Evolutionary conservation across 2,797 vertebrate species (phyloP), one percentile per base, ranked within the genome.

Genomic region (Podarcis siculus): DNA sequence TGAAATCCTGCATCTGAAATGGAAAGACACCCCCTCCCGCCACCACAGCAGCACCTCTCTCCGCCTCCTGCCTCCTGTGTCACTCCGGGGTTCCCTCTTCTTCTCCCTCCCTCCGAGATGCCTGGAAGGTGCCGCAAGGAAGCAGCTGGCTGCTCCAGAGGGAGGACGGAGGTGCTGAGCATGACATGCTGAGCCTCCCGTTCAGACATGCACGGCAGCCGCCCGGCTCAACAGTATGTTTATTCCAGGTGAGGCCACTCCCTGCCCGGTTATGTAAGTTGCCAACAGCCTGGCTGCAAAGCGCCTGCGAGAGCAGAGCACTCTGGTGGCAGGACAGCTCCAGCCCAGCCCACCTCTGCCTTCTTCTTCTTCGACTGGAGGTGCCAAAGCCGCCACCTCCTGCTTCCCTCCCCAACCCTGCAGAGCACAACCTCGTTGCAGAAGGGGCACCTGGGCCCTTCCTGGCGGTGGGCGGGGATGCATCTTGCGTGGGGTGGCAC

Each of bases 191-290:
- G 87, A 0, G 0, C 66, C 82, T 67, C 83, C 75, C 6, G 69
- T 72, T 81, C 82, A 76, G 23, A 82, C 92, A 86, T 0, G 35
- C 85, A 37, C 0, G 1, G 45, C 0, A 0, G 83, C 89, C 27
- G 42, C 77, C 37, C 37, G 23, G 35, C 21, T 67, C 23, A 30
- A 23, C 61, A 5, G 12, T 35, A 85, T 0, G 13, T 80, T 77
- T 83, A 92, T 93, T 89, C 0, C 55, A 88, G 91, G 91, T 90
- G 91, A 88, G 93, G 78, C 92, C 0, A 0, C 27, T 80, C 86
- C 0, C 0, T 35, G 66, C 0, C 0, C 25, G 71, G 89, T 93
- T 93, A 87, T 0, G 76, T 86, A 93, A 95, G 0, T 21, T 3
- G 15, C n/a, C 35, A 32, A 6, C 8, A 1, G 21, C 4, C 49